A percentile compares a stretch with the other conserved stretches of the same genome.
Conservation (phyloP, 2,113 vertebrate genomes). For the Notothenia rossii region DNA sequence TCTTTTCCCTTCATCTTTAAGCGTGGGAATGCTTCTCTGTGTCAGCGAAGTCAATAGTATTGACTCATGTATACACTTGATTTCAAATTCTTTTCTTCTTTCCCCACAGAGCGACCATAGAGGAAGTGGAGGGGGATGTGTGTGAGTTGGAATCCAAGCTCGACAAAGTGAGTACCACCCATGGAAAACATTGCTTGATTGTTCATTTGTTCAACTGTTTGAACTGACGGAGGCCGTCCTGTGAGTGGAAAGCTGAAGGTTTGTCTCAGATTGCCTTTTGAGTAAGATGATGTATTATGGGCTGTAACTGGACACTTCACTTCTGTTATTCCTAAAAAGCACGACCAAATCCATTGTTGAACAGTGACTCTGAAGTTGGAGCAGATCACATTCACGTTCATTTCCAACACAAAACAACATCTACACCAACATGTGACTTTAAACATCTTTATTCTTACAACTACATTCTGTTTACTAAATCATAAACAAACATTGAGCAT, state of each 20-base stretch:
- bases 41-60: background rate
- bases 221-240: conserved; percentile 14
- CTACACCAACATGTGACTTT: background rate
- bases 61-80: conserved; percentile 6
- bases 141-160: conserved; percentile 96
- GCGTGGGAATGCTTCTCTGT: background rate
- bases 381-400: background rate
- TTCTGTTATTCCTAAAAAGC: background rate
- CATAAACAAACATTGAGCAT: background rate
- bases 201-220: conserved; percentile 52
- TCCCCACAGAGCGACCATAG: conserved; percentile 91
- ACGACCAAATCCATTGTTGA: background rate
- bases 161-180: conserved; percentile 92
- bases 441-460: background rate
- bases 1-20: background rate
- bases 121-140: conserved; percentile 98
- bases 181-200: conserved; percentile 65
- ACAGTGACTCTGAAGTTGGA: background rate
- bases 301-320: background rate
- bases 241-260: conserved; percentile 28
- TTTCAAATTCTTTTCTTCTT: conserved; percentile 35
- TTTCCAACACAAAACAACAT: background rate
- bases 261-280: conserved; percentile 12
- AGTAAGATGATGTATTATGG: background rate
- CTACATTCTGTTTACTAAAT: background rate